Base-by-base conservation (phyloP, 2,888 invertebrate genomes). In the Rugalucina vietnamica region DNA sequence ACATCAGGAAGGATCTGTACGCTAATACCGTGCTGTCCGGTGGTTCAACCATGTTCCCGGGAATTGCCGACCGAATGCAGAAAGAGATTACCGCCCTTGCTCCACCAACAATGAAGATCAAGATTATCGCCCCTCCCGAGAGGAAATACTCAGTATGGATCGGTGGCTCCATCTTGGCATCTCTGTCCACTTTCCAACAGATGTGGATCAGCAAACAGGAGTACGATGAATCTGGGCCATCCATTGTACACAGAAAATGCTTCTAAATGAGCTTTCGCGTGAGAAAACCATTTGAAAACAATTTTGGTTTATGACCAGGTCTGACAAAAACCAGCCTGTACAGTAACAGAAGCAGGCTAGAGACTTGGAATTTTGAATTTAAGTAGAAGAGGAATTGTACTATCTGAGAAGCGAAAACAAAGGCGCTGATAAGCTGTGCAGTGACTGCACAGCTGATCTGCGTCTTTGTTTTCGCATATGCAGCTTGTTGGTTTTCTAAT, bases 61-160 rank as follows among this genome's bases (percentile, higher is more conserved):
- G 98, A 96, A 98, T 99, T 95, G 98, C 98, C 92, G 98, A 98
- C 96, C 97, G 98, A 93, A 98, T 98, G 98, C 98, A 98, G 96
- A 98, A 98, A 96, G 98, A 98, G 96, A 98, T 98, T 96, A 98
- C 98, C 88, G 97, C 98, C 82, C 96, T 98, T 90, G 96, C 96
- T 71, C 96, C 96, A 77, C 94, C 95, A 91, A 96, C 96, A 76
- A 96, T 96, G 96, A 96, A 96, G 95, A 96, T 96, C 95, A 96
- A 96, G 95, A 96, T 96, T 94, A 98, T 98, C 95, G 98, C 98
- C 92, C 98, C 98, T 79, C 98, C 98, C 90, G 98, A 98, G 96
- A 97, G 98, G 95, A 98, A 98, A 96, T 98, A 99, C 96, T 98
- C 98, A 94, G 98, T 98, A 92, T 98, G 98, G 98, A 98, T 99